phyloP scores from a whole-genome alignment of 1,140 invertebrate genomes.

The Propsilocerus akamusi region DNA sequence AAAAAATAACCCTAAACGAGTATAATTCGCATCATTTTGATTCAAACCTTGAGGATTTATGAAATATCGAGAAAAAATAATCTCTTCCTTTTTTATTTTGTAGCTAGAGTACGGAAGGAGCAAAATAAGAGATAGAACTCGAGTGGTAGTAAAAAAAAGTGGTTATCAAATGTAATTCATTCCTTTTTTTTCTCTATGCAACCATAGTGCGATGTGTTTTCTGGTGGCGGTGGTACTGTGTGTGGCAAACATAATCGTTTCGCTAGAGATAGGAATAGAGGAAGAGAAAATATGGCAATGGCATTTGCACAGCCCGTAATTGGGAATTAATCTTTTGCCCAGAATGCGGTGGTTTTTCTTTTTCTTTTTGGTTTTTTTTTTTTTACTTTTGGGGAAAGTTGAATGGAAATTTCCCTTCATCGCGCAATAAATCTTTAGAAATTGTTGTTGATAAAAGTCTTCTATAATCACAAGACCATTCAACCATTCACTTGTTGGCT shows the following conservation, averaged over 20 bases:
- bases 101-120: too few species aligned
- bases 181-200: not conserved
- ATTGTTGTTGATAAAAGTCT: too few species aligned
- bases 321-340: slow-evolving; percentile 1
- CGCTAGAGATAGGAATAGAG: not conserved
- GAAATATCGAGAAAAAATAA: too few species aligned
- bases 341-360: not conserved
- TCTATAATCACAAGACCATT: too few species aligned
- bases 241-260: not conserved
- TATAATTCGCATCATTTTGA: too few species aligned
- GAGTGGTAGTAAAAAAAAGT: too few species aligned
- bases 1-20: too few species aligned
- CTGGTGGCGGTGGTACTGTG: not conserved
- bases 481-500: too few species aligned
- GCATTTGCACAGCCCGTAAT: not conserved
- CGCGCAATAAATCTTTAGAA: too few species aligned
- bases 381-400: not conserved
- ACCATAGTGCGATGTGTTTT: not conserved
- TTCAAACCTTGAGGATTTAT: too few species aligned
- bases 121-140: too few species aligned
- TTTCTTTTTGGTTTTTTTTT: not conserved
- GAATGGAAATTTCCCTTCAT: not conserved
- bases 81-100: too few species aligned
- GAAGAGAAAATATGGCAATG: not conserved
- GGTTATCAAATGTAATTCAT: slow-evolving; percentile 4